Conservation (phyloP, 2,113 vertebrate genomes). For the Sclerurus mexicanus region DNA sequence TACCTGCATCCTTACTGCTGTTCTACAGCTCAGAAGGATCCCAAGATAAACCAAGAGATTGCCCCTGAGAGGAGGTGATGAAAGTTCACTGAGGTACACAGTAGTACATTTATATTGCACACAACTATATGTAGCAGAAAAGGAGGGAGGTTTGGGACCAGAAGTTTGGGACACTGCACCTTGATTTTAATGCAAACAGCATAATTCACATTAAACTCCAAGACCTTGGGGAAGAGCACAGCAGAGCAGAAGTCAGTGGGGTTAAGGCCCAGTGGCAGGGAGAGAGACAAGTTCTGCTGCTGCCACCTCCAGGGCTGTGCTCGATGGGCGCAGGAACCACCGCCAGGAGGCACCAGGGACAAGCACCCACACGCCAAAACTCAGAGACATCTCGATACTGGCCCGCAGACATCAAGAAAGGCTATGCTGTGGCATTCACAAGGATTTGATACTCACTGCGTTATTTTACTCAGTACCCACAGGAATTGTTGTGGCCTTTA, state of each 20-base stretch:
- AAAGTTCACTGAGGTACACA: background rate
- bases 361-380: accelerated
- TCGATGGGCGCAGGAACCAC: accelerated
- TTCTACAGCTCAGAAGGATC: background rate
- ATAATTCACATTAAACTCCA: background rate
- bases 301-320: background rate
- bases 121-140: background rate
- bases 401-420: background rate
- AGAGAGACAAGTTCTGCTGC: background rate
- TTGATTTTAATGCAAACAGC: background rate
- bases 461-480: background rate
- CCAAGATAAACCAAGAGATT: background rate
- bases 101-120: background rate
- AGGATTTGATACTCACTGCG: background rate
- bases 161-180: background rate
- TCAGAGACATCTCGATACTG: accelerated
- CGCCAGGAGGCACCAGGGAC: background rate
- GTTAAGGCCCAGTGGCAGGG: background rate
- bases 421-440: background rate
- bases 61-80: background rate
- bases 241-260: accelerated
- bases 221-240: no score
- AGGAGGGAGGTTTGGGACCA: background rate
- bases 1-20: background rate
- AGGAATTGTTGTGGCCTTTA: background rate